Conservation (phyloP, 1,140 invertebrate genomes). For the Polyergus mexicanus region DNA sequence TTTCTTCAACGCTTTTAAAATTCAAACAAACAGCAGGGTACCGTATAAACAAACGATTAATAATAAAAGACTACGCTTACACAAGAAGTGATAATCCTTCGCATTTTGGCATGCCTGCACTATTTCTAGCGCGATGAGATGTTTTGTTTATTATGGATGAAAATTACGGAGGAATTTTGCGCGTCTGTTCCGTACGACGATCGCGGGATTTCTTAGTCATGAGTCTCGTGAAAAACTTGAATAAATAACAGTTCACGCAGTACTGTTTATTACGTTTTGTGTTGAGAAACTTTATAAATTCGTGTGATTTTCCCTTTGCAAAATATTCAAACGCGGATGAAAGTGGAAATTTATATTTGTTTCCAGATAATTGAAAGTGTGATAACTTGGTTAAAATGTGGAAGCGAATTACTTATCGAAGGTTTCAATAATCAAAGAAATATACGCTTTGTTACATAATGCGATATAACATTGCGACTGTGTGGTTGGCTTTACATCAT, state of each 20-base stretch:
- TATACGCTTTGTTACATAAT: neutral
- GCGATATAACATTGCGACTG: neutral
- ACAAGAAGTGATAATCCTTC: constrained; percentile 6
- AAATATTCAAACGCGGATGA: neutral
- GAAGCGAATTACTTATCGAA: too few relatives aligned
- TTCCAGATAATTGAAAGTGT: neutral
- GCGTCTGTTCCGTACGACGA: neutral
- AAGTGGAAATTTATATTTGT: neutral
- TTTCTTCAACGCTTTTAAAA: neutral
- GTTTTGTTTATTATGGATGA: constrained; percentile 41
- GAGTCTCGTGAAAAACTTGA: constrained; percentile 1
- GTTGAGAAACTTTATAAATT: constrained; percentile 13
- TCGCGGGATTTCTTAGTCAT: neutral
- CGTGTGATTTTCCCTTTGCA: neutral
- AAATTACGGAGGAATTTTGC: constrained; percentile 27
- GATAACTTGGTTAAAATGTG: neutral
- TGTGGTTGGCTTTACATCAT: neutral
- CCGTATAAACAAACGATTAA: constrained; percentile 29
- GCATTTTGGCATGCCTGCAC: constrained; percentile 1
- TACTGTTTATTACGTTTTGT: neutral
- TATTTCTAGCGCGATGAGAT: constrained; percentile 34
- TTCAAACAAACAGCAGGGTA: constrained; percentile 34
- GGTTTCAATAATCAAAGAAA: neutral
- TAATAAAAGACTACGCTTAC: constrained; percentile 36
- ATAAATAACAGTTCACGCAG: neutral